phyloP scores from a whole-genome alignment of 2,888 invertebrate species.

The Drosophila nr. perissopoda region DNA sequence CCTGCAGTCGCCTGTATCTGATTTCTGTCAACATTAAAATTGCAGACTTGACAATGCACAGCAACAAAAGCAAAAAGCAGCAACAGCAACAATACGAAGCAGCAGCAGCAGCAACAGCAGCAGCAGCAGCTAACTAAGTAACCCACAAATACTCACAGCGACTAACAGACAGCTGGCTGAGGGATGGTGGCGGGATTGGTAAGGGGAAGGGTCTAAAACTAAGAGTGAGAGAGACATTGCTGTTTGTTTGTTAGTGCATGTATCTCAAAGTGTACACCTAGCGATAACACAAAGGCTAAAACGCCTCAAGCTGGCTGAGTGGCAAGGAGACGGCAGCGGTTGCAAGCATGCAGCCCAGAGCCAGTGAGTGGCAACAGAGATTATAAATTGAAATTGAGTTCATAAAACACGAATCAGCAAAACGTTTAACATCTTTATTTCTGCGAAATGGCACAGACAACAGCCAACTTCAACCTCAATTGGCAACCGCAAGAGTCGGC shows the following conservation, averaged over 20 bases:
- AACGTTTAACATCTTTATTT: slow-evolving; percentile 83
- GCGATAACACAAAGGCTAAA: slow-evolving; percentile 80
- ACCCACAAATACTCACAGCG: slow-evolving; percentile 69
- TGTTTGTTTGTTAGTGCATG: slow-evolving; percentile 57
- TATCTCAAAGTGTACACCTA: slow-evolving; percentile 70
- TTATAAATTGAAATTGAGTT: slow-evolving; percentile 84
- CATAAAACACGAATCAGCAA: slow-evolving; percentile 84
- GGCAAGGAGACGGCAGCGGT: slow-evolving; percentile 12
- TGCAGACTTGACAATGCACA: slow-evolving; percentile 77
- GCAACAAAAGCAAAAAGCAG: slow-evolving; percentile 35
- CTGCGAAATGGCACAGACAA: slow-evolving; percentile 72
- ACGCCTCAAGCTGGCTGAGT: slow-evolving; percentile 63
- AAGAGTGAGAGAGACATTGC: slow-evolving; percentile 23
- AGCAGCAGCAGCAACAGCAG: slow-evolving; percentile 19
- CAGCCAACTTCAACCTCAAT: slow-evolving; percentile 48
- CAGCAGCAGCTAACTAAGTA: slow-evolving; percentile 69
- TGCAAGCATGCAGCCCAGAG: slow-evolving; percentile 25
- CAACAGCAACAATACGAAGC: slow-evolving; percentile 14
- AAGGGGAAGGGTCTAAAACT: slow-evolving; percentile 12
- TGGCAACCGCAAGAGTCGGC: slow-evolving; percentile 64
- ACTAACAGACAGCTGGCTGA: slow-evolving; percentile 54
- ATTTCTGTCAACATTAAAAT: slow-evolving; percentile 82
- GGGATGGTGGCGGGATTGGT: background rate
- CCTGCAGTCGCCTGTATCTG: slow-evolving; percentile 74
- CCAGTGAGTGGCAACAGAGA: slow-evolving; percentile 80